A percentile compares a stretch with the other conserved stretches of the same genome.
These are phyloP conservation scores for Danaus plexippus DNA, from an alignment of 1,140 invertebrate species.

Conservation along the genomic window DNA sequence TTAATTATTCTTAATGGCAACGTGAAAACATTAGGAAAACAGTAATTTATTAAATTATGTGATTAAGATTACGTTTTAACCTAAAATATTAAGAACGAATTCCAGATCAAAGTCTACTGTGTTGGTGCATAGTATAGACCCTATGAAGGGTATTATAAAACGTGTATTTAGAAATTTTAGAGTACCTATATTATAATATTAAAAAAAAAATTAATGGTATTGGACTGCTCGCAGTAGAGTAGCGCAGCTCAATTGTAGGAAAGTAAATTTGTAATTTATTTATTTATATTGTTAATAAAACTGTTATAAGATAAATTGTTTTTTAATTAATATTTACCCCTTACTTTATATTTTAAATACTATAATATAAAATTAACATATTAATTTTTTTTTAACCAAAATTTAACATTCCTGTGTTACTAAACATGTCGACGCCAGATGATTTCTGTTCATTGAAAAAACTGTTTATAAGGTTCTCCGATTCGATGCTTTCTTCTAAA, in stretches of 20 bases:
- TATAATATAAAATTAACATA: background rate
- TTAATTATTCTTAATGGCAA: too few species aligned
- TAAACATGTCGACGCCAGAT: slow-evolving; percentile 22
- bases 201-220: slow-evolving; percentile 33
- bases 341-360: slow-evolving; percentile 1
- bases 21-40: too few species aligned
- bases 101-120: slow-evolving; percentile 28
- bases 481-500: slow-evolving; percentile 30
- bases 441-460: slow-evolving; percentile 22
- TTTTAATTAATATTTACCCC: slow-evolving; percentile 20
- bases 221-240: slow-evolving; percentile 67
- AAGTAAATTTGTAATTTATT: slow-evolving; percentile 65
- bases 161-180: slow-evolving; percentile 13
- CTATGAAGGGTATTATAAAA: slow-evolving; percentile 16
- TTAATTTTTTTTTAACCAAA: slow-evolving; percentile 4
- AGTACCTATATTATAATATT: slow-evolving; percentile 21
- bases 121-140: slow-evolving; percentile 49
- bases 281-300: slow-evolving; percentile 72
- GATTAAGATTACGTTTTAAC: too few species aligned
- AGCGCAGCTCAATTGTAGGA: slow-evolving; percentile 68
- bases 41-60: too few species aligned
- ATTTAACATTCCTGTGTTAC: slow-evolving; percentile 20
- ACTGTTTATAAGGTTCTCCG: slow-evolving; percentile 23
- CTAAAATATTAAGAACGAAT: background rate
- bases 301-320: slow-evolving; percentile 53